Evolutionary conservation across 2,888 invertebrate species (phyloP), one percentile per base, ranked within the genome.

Genomic region (Meghimatium bilineatum): DNA sequence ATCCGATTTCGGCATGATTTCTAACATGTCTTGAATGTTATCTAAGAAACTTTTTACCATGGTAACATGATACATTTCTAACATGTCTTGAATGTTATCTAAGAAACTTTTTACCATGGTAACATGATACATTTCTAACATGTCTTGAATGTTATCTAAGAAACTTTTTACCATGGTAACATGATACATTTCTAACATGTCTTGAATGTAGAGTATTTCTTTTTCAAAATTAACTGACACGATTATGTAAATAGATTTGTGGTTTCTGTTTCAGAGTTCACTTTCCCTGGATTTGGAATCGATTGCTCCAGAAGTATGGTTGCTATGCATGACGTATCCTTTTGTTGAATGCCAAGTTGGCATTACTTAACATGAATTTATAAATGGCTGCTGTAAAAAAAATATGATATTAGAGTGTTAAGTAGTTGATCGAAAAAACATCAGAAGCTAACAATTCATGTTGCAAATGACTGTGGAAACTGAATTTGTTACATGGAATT

Each of bases 231-330:
- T 8, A 44, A 44, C 5, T 44, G n/a, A n/a, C n/a, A n/a, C n/a
- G n/a, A n/a, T n/a, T n/a, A n/a, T 44, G 44, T 44, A 12, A 44
- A 44, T 44, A 44, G 5, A 12, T 66, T 1, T 10, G 32, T 12
- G 34, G 17, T 71, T 36, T 26, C 38, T 79, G 71, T 80, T 80
- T 74, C 91, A 93, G 94, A 93, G 84, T 94, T 94, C 87, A 80
- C 95, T 88, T 96, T 96, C 79, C 94, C 94, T 83, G 98, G 97
- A 38, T 99, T 99, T 94, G 97, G 97, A 1, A 96, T 97, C 93
- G 98, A 99, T 87, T 96, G 97, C 1, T 98, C 98, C 92, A 95
- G 98, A 86, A 97, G 98, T 90, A 98, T 99, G 97, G 96, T 99
- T 56, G 97, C 98, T 0, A 97, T 98, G 97, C 94, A 98, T 93